Conservation (phyloP, 2,888 invertebrate genomes). For the Conchocele bisecta region DNA sequence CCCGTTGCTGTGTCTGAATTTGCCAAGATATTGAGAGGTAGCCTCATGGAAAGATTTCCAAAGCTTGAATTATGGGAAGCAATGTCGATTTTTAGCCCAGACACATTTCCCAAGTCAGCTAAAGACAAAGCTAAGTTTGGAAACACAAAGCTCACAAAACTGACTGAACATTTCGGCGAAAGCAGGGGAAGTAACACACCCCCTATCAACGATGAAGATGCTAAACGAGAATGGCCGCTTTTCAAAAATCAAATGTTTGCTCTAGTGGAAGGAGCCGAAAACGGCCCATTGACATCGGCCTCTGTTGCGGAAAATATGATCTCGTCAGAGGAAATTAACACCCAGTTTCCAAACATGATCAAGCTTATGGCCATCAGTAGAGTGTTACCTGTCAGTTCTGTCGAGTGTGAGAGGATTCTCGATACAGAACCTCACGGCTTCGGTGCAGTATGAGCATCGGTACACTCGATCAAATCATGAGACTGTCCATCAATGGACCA, state of each 20-base stretch:
- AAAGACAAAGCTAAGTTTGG: slow-evolving; percentile 27
- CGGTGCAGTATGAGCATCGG: slow-evolving; percentile 1
- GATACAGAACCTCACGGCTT: too few relatives aligned
- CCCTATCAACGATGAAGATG: slow-evolving; percentile 8
- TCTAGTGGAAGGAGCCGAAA: neutral
- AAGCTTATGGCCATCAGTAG: slow-evolving; percentile 25
- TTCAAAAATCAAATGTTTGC: slow-evolving; percentile 37
- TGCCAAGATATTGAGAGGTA: slow-evolving; percentile 1
- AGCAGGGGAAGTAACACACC: slow-evolving; percentile 28
- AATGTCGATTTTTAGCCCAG: slow-evolving; percentile 25
- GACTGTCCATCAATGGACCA: slow-evolving; percentile 20
- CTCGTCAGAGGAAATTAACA: slow-evolving; percentile 1
- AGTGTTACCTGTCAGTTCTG: slow-evolving; percentile 17
- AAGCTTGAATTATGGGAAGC: slow-evolving; percentile 32
- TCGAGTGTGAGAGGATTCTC: slow-evolving; percentile 33
- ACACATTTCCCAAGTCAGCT: slow-evolving; percentile 14
- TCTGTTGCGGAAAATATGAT: slow-evolving; percentile 19
- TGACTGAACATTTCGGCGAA: slow-evolving; percentile 16
- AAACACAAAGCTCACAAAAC: neutral
- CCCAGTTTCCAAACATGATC: slow-evolving; percentile 10
- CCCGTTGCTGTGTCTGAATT: slow-evolving; percentile 24
- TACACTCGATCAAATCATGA: slow-evolving; percentile 17
- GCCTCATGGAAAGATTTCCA: slow-evolving; percentile 10
- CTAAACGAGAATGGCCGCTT: slow-evolving; percentile 21
- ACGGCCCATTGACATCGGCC: neutral